Conservation (phyloP, 1,140 invertebrate genomes). For the Cylas formicarius region DNA sequence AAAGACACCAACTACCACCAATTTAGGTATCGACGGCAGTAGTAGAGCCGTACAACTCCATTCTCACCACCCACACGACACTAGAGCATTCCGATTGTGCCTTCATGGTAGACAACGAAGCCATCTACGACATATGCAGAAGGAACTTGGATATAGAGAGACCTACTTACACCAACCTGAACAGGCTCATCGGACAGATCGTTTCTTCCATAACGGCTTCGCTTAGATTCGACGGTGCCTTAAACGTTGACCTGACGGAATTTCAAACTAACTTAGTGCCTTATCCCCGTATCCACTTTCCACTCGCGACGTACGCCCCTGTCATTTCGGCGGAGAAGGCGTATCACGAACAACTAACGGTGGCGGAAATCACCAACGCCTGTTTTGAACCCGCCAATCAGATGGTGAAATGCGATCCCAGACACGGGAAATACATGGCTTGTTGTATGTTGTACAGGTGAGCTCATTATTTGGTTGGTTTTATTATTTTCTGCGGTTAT, state of each 20-base stretch:
- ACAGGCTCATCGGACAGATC: slow-evolving; percentile 76
- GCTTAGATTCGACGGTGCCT: slow-evolving; percentile 77
- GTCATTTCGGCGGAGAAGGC: slow-evolving; percentile 76
- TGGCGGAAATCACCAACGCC: slow-evolving; percentile 73
- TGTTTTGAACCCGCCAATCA: slow-evolving; percentile 78
- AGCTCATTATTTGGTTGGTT: no score
- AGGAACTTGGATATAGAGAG: slow-evolving; percentile 80
- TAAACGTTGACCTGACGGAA: slow-evolving; percentile 85
- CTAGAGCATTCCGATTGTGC: slow-evolving; percentile 74
- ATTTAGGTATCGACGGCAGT: slow-evolving; percentile 66
- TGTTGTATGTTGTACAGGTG: slow-evolving; percentile 77
- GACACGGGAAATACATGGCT: slow-evolving; percentile 79
- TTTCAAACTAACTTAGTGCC: slow-evolving; percentile 84
- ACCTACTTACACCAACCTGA: slow-evolving; percentile 73
- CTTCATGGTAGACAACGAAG: slow-evolving; percentile 87
- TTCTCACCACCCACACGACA: slow-evolving; percentile 72
- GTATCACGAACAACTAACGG: slow-evolving; percentile 70
- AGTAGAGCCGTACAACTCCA: slow-evolving; percentile 79
- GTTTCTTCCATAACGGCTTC: slow-evolving; percentile 81
- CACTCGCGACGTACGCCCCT: slow-evolving; percentile 68
- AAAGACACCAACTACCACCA: slow-evolving; percentile 2
- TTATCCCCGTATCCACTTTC: slow-evolving; percentile 76
- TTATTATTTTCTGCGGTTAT: no score
- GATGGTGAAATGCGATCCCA: slow-evolving; percentile 80
- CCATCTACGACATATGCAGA: slow-evolving; percentile 84